phyloP scores from a whole-genome alignment of 2,888 invertebrate species.

The Euplexia lucipara region DNA sequence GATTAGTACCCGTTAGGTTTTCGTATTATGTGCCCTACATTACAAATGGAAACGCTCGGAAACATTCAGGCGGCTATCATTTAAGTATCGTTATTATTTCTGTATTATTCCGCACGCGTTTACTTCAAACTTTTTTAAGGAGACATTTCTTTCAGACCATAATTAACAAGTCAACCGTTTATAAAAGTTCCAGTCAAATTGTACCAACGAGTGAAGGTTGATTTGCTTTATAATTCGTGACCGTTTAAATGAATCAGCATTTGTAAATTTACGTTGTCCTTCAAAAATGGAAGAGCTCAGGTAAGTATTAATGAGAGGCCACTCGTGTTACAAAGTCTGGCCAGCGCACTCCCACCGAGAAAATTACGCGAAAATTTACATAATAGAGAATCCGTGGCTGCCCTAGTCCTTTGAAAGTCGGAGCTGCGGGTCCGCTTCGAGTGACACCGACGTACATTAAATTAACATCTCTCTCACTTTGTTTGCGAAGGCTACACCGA shows the following conservation, averaged over 20 bases:
- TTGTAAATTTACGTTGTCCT: slow-evolving; percentile 68
- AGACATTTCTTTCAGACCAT: slow-evolving; percentile 17
- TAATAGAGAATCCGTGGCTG: slow-evolving; percentile 90
- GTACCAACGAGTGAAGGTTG: slow-evolving; percentile 14
- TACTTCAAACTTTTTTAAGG: slow-evolving; percentile 5
- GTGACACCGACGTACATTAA: slow-evolving; percentile 88
- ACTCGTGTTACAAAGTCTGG: slow-evolving; percentile 87
- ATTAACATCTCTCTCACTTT: slow-evolving; percentile 89
- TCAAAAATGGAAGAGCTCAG: slow-evolving; percentile 79
- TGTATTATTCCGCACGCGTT: slow-evolving; percentile 16
- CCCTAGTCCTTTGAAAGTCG: slow-evolving; percentile 88
- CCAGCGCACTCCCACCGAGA: slow-evolving; percentile 83
- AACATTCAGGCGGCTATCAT: slow-evolving; percentile 70
- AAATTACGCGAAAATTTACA: slow-evolving; percentile 90
- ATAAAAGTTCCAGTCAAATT: slow-evolving; percentile 40
- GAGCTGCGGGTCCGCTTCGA: slow-evolving; percentile 82
- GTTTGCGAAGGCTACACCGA: slow-evolving; percentile 82
- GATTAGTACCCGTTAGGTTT: slow-evolving; percentile 88
- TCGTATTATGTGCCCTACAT: slow-evolving; percentile 82
- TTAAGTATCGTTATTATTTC: slow-evolving; percentile 53
- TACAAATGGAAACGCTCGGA: slow-evolving; percentile 74
- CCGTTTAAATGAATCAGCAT: slow-evolving; percentile 51
- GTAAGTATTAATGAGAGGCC: slow-evolving; percentile 86
- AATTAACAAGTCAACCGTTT: slow-evolving; percentile 25
- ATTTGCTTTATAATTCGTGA: slow-evolving; percentile 48